Evolutionary conservation across 2,797 vertebrate genomes (phyloP).

Genomic region (Enteromius fasciolatus): DNA sequence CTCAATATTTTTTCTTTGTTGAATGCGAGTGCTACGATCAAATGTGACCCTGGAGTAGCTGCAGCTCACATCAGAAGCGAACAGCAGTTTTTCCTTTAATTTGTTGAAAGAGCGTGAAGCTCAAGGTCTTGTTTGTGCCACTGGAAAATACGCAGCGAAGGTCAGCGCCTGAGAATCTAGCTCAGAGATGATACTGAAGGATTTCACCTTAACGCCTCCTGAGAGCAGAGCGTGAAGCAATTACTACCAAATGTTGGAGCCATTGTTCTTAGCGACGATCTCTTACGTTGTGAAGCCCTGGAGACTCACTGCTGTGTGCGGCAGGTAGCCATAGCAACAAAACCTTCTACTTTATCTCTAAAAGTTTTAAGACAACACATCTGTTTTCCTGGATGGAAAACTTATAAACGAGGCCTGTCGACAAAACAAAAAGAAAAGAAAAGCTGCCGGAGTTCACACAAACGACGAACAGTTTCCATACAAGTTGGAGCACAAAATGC

Average conservation of each 20-base stretch:
- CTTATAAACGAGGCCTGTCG: slow-evolving; percentile 2
- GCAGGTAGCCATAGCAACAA: slow-evolving; percentile 46
- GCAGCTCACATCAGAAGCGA: slow-evolving; percentile 52
- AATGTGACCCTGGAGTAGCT: slow-evolving; percentile 56
- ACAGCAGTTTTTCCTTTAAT: slow-evolving; percentile 53
- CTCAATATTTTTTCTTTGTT: slow-evolving; percentile 57
- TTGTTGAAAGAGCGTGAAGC: slow-evolving; percentile 53
- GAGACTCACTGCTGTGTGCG: slow-evolving; percentile 34
- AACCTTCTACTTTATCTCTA: slow-evolving; percentile 33
- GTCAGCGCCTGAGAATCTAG: slow-evolving; percentile 43
- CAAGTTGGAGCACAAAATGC: not conserved
- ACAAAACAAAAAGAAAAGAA: not conserved
- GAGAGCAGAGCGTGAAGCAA: slow-evolving; percentile 59
- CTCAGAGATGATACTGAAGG: slow-evolving; percentile 47
- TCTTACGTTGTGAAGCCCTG: slow-evolving; percentile 20
- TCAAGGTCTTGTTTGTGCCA: slow-evolving; percentile 49
- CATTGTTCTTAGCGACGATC: slow-evolving; percentile 57
- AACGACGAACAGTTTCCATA: slow-evolving; percentile 11
- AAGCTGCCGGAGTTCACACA: slow-evolving; percentile 29
- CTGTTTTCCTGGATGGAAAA: slow-evolving; percentile 44
- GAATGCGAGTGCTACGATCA: slow-evolving; percentile 46
- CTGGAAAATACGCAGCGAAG: slow-evolving; percentile 49
- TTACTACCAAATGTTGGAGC: slow-evolving; percentile 56
- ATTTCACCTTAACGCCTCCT: slow-evolving; percentile 47
- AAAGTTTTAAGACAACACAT: slow-evolving; percentile 45